These are phyloP conservation scores for Cossypha dichroa DNA, from an alignment of 2,797 vertebrate genomes.

Conservation along the genomic window DNA sequence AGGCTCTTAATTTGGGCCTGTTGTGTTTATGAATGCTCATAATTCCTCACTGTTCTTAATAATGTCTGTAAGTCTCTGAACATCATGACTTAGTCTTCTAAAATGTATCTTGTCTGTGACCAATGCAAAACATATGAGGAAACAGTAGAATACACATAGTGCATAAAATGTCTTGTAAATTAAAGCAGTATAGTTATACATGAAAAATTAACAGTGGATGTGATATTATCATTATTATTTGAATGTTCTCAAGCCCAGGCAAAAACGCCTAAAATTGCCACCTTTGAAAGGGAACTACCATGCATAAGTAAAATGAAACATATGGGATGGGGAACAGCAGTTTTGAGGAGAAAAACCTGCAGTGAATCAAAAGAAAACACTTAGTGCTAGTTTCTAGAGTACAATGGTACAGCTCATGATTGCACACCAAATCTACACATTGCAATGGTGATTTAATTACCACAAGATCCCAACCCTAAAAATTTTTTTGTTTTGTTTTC, in stretches of 20 bases:
- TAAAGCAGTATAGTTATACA: not conserved
- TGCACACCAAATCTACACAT: not conserved
- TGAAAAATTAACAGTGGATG: not conserved
- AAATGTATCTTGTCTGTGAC: constrained; percentile 35
- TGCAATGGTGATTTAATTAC: not conserved
- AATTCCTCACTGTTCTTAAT: constrained; percentile 28
- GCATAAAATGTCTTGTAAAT: not conserved
- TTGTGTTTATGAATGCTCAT: constrained; percentile 37
- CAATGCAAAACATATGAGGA: constrained; percentile 22
- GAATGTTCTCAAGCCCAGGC: not conserved
- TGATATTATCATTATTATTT: not conserved
- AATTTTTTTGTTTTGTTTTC: not conserved
- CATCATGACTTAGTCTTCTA: constrained; percentile 7
- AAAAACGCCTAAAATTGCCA: not conserved
- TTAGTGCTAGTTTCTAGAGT: not conserved
- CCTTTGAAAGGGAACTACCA: not conserved
- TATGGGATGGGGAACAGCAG: not conserved
- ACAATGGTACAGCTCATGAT: not conserved
- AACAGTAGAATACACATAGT: constrained; percentile 4
- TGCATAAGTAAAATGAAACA: not conserved
- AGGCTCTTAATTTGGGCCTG: constrained; percentile 12
- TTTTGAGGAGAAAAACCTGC: not conserved
- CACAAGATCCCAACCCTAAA: not conserved
- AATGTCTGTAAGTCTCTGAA: constrained; percentile 17
- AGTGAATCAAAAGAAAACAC: not conserved